Base-by-base conservation (phyloP, 2,888 invertebrate species). In the Epicampocera succincta region DNA sequence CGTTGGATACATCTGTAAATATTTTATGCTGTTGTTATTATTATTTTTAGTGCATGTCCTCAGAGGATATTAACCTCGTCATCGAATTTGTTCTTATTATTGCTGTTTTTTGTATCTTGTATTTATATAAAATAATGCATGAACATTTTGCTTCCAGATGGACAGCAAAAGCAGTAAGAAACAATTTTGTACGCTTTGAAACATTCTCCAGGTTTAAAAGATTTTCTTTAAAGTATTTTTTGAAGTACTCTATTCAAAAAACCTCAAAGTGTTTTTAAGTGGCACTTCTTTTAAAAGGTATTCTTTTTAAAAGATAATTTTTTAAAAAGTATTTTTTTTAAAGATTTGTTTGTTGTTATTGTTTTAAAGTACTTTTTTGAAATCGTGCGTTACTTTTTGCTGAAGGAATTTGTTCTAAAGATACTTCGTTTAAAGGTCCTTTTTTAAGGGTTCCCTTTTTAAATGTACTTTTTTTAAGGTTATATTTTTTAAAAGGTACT, bases 51-150 rank as follows among this genome's bases (percentile, higher is more conserved):
- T 61, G 50, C 60, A 44, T 76, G 54, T 60, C 72, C 71, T 72
- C 60, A 65, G 74, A 74, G 74, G 69, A 69, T 82, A 78, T 77
- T 77, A 82, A 82, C 69, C 81, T 74, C 58, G 50, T 63, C 52
- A 65, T 69, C 63, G 40, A 25, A 33, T 60, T 48, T 72, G 54
- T 76, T 73, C 56, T 76, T 60, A 17, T 68, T 17, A 6, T 25
- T 56, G 17, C 66, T 33, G 46, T 58, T 19, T 54, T 50, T 15
- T 1, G 11, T 63, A 15, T 68, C 9, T 33, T 60, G 50, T 21
- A 66, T 52, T 21, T 44, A 63, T 19, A 19, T 12, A 63, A 40
- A n/a, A 21, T 54, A 19, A 5, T 58, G 19, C 19, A 48, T 42
- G 44, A 29, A 56, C 1, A 46, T 58, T 19, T 44, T 19, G 17